These are phyloP conservation scores for Papilio xuthus DNA, from an alignment of 1,140 invertebrate genomes.

Conservation along the genomic window DNA sequence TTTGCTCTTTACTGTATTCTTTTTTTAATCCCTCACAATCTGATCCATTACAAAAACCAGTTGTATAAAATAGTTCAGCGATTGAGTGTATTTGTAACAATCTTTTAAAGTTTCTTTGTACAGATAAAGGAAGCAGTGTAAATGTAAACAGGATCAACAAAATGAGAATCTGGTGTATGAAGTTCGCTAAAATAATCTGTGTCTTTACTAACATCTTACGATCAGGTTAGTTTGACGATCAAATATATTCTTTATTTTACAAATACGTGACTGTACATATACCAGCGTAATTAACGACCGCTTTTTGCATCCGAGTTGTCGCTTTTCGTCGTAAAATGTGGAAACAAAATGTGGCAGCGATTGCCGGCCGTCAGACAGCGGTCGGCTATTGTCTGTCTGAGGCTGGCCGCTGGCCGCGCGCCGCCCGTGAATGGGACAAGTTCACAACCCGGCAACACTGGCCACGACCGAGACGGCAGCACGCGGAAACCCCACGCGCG, in stretches of 20 bases:
- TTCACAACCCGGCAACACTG: conserved; percentile 66
- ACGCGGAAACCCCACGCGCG: conserved; percentile 40
- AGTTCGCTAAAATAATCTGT: too few relatives aligned
- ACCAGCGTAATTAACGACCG: not conserved
- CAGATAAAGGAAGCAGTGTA: too few relatives aligned
- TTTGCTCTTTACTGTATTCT: not conserved
- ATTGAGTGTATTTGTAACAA: not conserved
- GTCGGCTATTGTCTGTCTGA: conserved; percentile 56
- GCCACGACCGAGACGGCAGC: conserved; percentile 50
- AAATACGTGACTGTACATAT: not conserved
- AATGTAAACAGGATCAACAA: too few relatives aligned
- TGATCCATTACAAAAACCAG: not conserved
- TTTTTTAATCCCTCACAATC: not conserved
- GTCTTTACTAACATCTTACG: not conserved
- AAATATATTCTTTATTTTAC: not conserved
- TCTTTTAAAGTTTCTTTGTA: too few relatives aligned
- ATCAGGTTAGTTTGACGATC: not conserved
- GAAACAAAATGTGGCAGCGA: conserved; percentile 42
- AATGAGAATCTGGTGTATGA: too few relatives aligned
- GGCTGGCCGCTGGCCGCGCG: conserved; percentile 53
- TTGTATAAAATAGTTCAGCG: not conserved
- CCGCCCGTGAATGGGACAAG: conserved; percentile 70
- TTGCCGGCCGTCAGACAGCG: conserved; percentile 47
- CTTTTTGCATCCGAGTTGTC: not conserved
- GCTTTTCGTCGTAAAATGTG: not conserved